These are phyloP conservation scores for Pristionchus entomophagus DNA, from an alignment of 2,888 invertebrate species.

Conservation along the genomic window DNA sequence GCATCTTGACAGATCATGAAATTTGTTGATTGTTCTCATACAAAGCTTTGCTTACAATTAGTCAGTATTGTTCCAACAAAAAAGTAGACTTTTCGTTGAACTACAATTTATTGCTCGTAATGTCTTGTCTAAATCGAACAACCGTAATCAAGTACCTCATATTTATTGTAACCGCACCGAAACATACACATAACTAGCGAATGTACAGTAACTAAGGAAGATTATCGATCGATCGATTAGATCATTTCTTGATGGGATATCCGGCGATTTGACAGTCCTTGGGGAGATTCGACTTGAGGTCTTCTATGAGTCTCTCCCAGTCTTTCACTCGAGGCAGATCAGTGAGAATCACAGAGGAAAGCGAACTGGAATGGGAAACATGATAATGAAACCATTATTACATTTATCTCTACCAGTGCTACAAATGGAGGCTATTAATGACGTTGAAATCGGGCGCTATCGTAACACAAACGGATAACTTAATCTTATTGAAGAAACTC, in stretches of 20 bases:
- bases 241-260: not conserved
- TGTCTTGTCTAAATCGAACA: too few species aligned
- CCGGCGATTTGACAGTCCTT: conserved; percentile 6
- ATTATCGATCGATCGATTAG: not conserved
- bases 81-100: too few species aligned
- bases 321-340: conserved; percentile 34
- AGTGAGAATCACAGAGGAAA: not conserved
- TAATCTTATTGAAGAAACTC: too few species aligned
- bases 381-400: too few species aligned
- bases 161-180: not conserved
- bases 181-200: not conserved
- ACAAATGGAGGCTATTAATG: too few species aligned
- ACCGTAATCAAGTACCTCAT: not conserved
- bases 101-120: too few species aligned
- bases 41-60: not conserved
- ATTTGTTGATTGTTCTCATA: not conserved
- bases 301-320: not conserved
- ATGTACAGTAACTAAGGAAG: not conserved
- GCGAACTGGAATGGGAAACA: not conserved
- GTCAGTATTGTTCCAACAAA: not conserved
- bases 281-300: conserved; percentile 9
- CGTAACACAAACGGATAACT: too few species aligned
- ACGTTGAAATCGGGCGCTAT: too few species aligned
- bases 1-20: not conserved
- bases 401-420: too few species aligned